Evolutionary conservation across 2,113 vertebrate species (phyloP).

Genomic region (Upupa epops): DNA sequence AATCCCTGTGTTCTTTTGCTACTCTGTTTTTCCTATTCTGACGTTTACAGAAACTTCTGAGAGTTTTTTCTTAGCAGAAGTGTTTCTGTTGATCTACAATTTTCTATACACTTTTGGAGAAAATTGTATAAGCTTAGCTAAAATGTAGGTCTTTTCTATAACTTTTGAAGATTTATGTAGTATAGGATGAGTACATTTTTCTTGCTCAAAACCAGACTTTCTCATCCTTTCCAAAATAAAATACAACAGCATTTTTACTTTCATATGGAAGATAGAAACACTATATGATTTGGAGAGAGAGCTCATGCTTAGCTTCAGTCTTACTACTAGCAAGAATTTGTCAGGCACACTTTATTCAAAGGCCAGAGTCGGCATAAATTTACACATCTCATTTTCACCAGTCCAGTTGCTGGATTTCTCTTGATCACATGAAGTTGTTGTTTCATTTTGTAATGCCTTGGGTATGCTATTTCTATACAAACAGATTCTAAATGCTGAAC

Average conservation of each 20-base stretch:
- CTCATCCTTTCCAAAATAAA: not conserved
- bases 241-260: not conserved
- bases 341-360: not conserved
- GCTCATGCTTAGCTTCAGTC: not conserved
- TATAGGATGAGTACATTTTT: not conserved
- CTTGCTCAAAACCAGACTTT: not conserved
- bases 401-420: not conserved
- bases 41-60: not conserved
- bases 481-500: not conserved
- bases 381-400: not conserved
- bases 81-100: not conserved
- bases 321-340: not conserved
- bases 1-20: rapidly evolving
- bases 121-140: not conserved
- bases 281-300: not conserved
- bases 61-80: not conserved
- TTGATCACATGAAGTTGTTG: not conserved
- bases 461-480: not conserved
- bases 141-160: not conserved
- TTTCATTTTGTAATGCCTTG: not conserved
- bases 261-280: not conserved
- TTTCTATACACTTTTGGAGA: not conserved
- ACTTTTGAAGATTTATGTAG: not conserved
- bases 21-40: not conserved
- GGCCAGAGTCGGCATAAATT: not conserved